These are phyloP conservation scores for Zaprionus lineosus DNA, from an alignment of 2,888 invertebrate species.

Conservation along the genomic window DNA sequence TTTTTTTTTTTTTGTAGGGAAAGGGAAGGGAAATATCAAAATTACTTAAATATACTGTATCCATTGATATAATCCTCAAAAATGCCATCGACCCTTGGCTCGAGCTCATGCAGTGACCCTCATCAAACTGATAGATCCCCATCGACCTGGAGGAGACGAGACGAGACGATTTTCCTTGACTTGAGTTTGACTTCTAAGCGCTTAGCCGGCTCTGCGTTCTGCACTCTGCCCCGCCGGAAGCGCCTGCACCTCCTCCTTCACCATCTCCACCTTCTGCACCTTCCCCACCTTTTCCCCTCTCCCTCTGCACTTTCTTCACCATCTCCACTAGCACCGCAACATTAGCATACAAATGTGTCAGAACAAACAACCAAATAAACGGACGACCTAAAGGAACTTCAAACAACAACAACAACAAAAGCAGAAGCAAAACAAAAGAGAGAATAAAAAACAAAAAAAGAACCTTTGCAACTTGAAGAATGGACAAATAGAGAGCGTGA, in stretches of 20 bases:
- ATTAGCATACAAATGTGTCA: constrained; percentile 78
- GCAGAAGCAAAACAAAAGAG: constrained; percentile 23
- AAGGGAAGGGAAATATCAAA: constrained; percentile 2
- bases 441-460: constrained; percentile 10
- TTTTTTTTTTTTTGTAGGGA: constrained; percentile 21
- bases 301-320: too few species aligned
- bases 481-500: constrained; percentile 53
- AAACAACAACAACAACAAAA: too few species aligned
- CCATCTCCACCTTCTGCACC: neutral
- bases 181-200: constrained; percentile 52
- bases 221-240: constrained; percentile 60
- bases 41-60: constrained; percentile 44
- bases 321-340: constrained; percentile 41
- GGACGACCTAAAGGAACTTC: too few species aligned
- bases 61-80: constrained; percentile 50
- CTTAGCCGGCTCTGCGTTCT: constrained; percentile 36
- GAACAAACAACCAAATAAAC: constrained; percentile 71
- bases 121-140: constrained; percentile 72
- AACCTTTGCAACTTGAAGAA: constrained; percentile 8
- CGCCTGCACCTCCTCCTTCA: constrained; percentile 42
- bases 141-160: constrained; percentile 37
- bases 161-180: constrained; percentile 25
- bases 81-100: constrained; percentile 40
- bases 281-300: too few species aligned
- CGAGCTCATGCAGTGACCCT: constrained; percentile 53